phyloP scores from a whole-genome alignment of 2,888 invertebrate genomes.

The Ophion costatus region DNA sequence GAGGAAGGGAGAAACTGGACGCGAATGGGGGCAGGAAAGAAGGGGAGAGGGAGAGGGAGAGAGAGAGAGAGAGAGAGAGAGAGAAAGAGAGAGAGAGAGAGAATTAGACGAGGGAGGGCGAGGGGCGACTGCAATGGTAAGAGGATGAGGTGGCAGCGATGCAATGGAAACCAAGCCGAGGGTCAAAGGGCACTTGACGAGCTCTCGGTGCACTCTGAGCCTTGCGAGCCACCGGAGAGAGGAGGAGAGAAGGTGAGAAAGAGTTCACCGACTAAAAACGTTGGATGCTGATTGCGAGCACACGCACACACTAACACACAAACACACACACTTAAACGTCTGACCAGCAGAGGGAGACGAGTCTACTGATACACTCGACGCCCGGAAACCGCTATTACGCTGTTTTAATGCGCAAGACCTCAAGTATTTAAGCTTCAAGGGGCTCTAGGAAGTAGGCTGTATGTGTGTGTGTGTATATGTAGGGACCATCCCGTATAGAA shows the following conservation, averaged over 20 bases:
- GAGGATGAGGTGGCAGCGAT: slow-evolving; percentile 51
- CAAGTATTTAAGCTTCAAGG: slow-evolving; percentile 78
- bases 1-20: slow-evolving; percentile 33
- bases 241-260: neutral
- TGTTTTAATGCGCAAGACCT: slow-evolving; percentile 78
- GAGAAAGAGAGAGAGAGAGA: neutral
- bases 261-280: slow-evolving; percentile 37
- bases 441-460: slow-evolving; percentile 79
- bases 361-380: slow-evolving; percentile 72
- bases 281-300: slow-evolving; percentile 48
- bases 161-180: slow-evolving; percentile 53
- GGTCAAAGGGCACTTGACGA: slow-evolving; percentile 66
- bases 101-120: slow-evolving; percentile 25
- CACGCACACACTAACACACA: slow-evolving; percentile 27
- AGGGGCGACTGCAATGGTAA: slow-evolving; percentile 13
- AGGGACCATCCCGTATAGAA: slow-evolving; percentile 34
- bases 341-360: slow-evolving; percentile 48
- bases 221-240: slow-evolving; percentile 26
- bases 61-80: slow-evolving; percentile 28
- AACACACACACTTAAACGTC: slow-evolving; percentile 9
- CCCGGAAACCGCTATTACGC: slow-evolving; percentile 81
- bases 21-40: neutral
- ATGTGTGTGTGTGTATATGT: slow-evolving; percentile 53
- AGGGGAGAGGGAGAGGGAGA: slow-evolving; percentile 18
- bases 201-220: slow-evolving; percentile 59